A percentile compares a stretch with the other conserved stretches of the same genome.
Evolutionary conservation across 2,888 invertebrate genomes (phyloP).

Genomic region (Biston stratarius): DNA sequence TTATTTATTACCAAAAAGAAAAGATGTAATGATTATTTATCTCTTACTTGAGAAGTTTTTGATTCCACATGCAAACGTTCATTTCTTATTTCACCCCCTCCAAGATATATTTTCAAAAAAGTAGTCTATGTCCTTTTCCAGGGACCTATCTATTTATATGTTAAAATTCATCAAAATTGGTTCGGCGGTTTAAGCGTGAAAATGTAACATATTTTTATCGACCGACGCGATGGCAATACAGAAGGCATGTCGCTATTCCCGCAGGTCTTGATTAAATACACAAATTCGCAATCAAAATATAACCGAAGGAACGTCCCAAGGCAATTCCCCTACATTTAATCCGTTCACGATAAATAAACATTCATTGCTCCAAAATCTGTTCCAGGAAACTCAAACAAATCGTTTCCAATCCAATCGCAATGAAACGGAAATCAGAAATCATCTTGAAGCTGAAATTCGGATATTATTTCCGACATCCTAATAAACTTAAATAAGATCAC

Average conservation of each 20-base stretch:
- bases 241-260: not conserved
- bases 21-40: too few species aligned
- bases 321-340: constrained; percentile 31
- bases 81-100: too few species aligned
- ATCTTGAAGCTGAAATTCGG: constrained; percentile 42
- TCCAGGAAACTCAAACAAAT: constrained; percentile 45
- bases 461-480: constrained; percentile 45
- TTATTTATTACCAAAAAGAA: too few species aligned
- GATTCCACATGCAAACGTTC: too few species aligned
- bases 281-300: constrained; percentile 3
- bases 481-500: constrained; percentile 37
- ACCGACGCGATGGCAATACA: not conserved
- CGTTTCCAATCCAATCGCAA: constrained; percentile 40
- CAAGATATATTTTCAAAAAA: too few species aligned
- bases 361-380: constrained; percentile 27
- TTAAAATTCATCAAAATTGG: too few species aligned
- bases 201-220: not conserved
- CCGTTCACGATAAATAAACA: constrained; percentile 34
- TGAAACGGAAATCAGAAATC: constrained; percentile 49
- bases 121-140: too few species aligned
- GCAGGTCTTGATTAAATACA: not conserved
- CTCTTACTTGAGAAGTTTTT: too few species aligned
- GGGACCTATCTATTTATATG: too few species aligned
- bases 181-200: too few species aligned
- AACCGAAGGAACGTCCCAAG: constrained; percentile 5